Conservation (phyloP, 1,140 invertebrate genomes). For the Drosophila punjabiensis region DNA sequence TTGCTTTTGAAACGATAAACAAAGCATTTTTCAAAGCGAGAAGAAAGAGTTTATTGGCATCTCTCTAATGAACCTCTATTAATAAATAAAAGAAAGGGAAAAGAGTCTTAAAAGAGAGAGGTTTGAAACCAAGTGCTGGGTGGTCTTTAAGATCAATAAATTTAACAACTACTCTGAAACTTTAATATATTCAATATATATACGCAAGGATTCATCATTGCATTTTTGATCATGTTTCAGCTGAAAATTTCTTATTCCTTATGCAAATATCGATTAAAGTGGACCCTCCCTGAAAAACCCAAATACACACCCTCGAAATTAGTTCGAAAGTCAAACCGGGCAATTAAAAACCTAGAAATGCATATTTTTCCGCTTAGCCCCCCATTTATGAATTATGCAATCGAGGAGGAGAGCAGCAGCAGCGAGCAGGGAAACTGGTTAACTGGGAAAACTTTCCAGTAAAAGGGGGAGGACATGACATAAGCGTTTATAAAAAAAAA, state of each 20-base stretch:
- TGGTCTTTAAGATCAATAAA: conserved; percentile 9
- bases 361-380: conserved; percentile 55
- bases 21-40: conserved; percentile 36
- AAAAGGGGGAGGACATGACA: conserved; percentile 51
- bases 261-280: conserved; percentile 15
- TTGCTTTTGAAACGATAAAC: conserved; percentile 43
- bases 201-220: neutral
- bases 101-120: neutral
- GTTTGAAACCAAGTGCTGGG: neutral
- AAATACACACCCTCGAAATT: conserved; percentile 20
- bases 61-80: conserved; percentile 40
- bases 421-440: conserved; percentile 2
- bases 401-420: neutral
- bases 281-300: too few relatives aligned
- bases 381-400: conserved; percentile 65
- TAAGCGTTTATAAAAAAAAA: conserved; percentile 55
- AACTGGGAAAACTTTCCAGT: conserved; percentile 15
- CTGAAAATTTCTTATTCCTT: neutral
- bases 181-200: neutral
- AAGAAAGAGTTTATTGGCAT: conserved; percentile 19
- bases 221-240: neutral
- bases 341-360: conserved; percentile 48
- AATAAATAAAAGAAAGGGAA: conserved; percentile 22
- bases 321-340: conserved; percentile 9
- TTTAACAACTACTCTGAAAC: neutral